phyloP scores from a whole-genome alignment of 2,888 invertebrate genomes.

The Rosalia funebris region DNA sequence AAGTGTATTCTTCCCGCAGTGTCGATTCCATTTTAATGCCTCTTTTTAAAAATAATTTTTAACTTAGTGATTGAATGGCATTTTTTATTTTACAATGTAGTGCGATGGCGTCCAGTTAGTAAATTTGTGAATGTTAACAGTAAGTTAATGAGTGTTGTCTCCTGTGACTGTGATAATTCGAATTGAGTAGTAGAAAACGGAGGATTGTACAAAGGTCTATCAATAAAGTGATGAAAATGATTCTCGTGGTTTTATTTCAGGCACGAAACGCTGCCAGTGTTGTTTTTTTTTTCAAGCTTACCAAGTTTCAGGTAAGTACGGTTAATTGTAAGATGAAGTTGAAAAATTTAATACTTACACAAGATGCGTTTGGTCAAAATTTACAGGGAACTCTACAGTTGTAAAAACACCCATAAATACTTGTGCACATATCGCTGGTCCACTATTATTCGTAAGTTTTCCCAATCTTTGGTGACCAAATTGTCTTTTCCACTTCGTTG shows the following conservation, averaged over 20 bases:
- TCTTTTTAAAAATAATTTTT: slow-evolving; percentile 24
- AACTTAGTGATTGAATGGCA: slow-evolving; percentile 23
- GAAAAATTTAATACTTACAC: no score
- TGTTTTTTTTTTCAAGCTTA: not conserved
- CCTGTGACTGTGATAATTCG: slow-evolving; percentile 25
- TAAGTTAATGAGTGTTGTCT: slow-evolving; percentile 25
- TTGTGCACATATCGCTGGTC: no score
- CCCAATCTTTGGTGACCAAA: no score
- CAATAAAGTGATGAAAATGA: slow-evolving; percentile 25
- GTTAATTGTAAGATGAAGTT: no score
- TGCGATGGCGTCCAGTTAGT: slow-evolving; percentile 16
- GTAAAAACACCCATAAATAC: no score
- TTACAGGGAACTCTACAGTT: no score
- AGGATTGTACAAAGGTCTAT: slow-evolving; percentile 7
- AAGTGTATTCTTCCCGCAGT: slow-evolving; percentile 28
- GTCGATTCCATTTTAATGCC: slow-evolving; percentile 23
- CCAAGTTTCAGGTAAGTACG: no score
- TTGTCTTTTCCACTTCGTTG: no score
- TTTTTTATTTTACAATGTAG: slow-evolving; percentile 23
- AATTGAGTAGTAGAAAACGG: slow-evolving; percentile 11
- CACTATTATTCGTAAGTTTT: no score
- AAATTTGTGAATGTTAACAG: slow-evolving; percentile 24
- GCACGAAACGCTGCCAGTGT: not conserved
- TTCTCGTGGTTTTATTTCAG: no score
- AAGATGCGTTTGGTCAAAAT: no score